A percentile compares a stretch with the other conserved stretches of the same genome.
These are phyloP conservation scores for Diarsia rubi DNA, from an alignment of 2,888 invertebrate species.

Conservation along the genomic window DNA sequence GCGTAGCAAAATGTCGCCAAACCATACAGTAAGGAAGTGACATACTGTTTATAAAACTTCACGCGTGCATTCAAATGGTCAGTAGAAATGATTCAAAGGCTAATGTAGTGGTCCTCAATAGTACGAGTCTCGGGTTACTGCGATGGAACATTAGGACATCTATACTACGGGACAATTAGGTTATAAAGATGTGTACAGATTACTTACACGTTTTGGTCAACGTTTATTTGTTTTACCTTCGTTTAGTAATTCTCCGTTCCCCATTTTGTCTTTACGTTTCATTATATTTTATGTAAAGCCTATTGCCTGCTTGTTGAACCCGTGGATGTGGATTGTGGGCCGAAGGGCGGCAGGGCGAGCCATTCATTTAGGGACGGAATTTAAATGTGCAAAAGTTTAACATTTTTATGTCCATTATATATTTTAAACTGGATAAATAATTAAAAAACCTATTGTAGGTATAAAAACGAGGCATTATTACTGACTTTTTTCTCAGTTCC, in stretches of 20 bases:
- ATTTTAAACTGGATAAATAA: conserved; percentile 9
- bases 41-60: background rate
- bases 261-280: background rate
- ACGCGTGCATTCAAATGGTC: background rate
- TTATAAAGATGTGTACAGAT: background rate
- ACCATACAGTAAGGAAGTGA: background rate
- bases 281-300: conserved; percentile 8
- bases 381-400: conserved; percentile 34
- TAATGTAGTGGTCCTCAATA: background rate
- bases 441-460: background rate
- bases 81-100: background rate
- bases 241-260: background rate
- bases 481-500: background rate
- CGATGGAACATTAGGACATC: background rate
- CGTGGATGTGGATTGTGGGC: background rate
- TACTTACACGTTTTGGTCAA: background rate
- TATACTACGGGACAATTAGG: background rate
- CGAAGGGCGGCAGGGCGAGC: background rate
- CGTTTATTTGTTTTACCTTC: background rate
- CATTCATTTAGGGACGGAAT: conserved; percentile 32
- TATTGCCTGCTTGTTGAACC: background rate
- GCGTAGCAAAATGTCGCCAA: background rate
- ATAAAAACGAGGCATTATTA: background rate
- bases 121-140: background rate
- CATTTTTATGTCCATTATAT: conserved; percentile 18